phyloP scores from a whole-genome alignment of 1,140 invertebrate genomes.

The Bombus turneri region DNA sequence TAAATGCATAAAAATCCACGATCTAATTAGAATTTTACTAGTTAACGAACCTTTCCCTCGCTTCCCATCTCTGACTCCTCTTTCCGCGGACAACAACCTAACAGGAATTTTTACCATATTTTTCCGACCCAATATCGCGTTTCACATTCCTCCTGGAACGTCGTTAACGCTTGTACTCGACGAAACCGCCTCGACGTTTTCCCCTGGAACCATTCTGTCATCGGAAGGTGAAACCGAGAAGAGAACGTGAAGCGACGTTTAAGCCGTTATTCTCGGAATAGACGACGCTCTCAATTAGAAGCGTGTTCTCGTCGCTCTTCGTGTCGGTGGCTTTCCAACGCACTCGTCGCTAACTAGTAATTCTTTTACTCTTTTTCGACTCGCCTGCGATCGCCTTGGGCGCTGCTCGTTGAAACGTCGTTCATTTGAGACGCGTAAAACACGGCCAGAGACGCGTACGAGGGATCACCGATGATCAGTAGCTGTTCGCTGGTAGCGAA shows the following conservation, averaged over 20 bases:
- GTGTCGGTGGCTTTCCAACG: not conserved
- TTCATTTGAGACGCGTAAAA: not conserved
- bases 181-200: not conserved
- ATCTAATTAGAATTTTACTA: too few species aligned
- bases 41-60: too few species aligned
- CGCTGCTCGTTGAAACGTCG: not conserved
- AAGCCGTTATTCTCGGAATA: constrained; percentile 14
- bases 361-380: not conserved
- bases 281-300: constrained; percentile 24
- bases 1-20: too few species aligned
- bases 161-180: not conserved
- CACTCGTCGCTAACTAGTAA: not conserved
- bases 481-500: not conserved
- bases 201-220: not conserved
- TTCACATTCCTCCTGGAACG: not conserved
- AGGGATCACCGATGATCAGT: too few species aligned
- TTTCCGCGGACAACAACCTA: too few species aligned
- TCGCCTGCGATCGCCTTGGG: not conserved
- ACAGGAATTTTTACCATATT: not conserved
- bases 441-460: too few species aligned
- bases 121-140: not conserved
- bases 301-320: not conserved
- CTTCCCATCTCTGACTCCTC: too few species aligned
- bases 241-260: not conserved
- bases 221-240: not conserved